Percentiles rank a stretch among this genome's conserved stretches.
Conservation (phyloP, 2,797 vertebrate species). For the Kryptolebias ocellatus region DNA sequence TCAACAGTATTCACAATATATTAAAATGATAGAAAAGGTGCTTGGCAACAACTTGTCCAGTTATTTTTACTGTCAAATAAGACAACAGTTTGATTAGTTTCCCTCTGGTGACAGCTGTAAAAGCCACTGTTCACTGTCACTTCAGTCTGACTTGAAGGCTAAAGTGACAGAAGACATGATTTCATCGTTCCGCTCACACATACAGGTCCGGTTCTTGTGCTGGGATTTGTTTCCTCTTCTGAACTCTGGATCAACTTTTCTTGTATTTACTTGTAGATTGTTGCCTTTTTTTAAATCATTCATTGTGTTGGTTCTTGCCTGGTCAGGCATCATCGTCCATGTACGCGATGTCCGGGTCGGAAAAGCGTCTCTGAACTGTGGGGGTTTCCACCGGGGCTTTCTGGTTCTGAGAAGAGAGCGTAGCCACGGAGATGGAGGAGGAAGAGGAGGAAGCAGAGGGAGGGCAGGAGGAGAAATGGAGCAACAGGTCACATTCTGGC, state of each 20-base stretch:
- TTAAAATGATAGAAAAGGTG: conserved; percentile 83
- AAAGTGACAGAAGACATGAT: not conserved
- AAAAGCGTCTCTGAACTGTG: conserved; percentile 85
- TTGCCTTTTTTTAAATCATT: not conserved
- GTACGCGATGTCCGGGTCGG: conserved; percentile 85
- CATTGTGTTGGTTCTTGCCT: not conserved
- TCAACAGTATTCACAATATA: conserved; percentile 61
- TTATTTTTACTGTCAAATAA: conserved; percentile 45
- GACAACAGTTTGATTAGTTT: conserved; percentile 35
- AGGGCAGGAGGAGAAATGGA: conserved; percentile 68
- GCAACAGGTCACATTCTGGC: conserved; percentile 64
- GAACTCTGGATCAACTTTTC: not conserved
- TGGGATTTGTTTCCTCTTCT: not conserved
- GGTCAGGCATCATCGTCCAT: conserved; percentile 73
- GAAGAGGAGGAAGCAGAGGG: conserved; percentile 59
- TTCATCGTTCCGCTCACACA: conserved; percentile 4
- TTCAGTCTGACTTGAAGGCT: not conserved
- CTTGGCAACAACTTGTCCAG: conserved; percentile 72
- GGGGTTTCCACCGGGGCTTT: conserved; percentile 19
- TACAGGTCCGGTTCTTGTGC: conserved; percentile 1
- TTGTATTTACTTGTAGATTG: not conserved
- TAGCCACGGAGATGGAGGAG: conserved; percentile 62
- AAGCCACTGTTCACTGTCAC: conserved; percentile 15
- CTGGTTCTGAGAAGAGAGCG: conserved; percentile 54
- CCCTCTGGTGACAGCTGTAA: conserved; percentile 23